Base-by-base conservation (phyloP, 2,113 vertebrate genomes). In the Syngnathoides biaculeatus region DNA sequence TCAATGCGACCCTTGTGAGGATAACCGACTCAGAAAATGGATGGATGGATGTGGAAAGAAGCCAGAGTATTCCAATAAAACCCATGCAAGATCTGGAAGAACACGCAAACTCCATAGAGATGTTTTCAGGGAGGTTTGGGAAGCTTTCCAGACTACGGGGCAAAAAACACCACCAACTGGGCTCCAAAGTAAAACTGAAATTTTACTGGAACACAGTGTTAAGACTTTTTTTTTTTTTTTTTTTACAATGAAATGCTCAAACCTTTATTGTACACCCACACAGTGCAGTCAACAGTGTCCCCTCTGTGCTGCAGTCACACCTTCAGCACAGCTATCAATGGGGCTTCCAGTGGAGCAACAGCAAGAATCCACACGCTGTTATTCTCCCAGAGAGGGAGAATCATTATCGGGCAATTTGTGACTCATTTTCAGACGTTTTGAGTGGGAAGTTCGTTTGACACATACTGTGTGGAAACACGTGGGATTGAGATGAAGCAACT, bases 291-390 rank as follows among this genome's bases (percentile, higher is more conserved):
- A 57, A n/a, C 55, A 47, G 57, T 27, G 61, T 53, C 55, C 72
- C 70, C 77, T 64, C 62, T 20, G 69, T 62, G 72, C 70, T 81
- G 66, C 71, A 64, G 12, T 81, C 89, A 86, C 73, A 65, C 85
- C 79, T 4, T 85, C 88, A 82, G 86, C 87, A 89, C 77, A 89
- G 81, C 75, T 92, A 92, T 93, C 94, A 93, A 93, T 90, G 91
- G 80, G 79, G 84, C 93, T 91, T 89, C 89, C 90, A 89, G 81
- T 79, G 84, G 87, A 75, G 90, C 61, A 55, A 59, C 84, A 77
- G 75, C 80, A 77, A 73, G 70, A 57, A 67, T 61, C 61, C 74
- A 74, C 71, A 79, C 83, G 75, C 82, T 79, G 85, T 90, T 89
- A 88, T 88, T 87, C 72, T 74, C 63, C 48, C 69, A 59, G 79